Evolutionary conservation across 2,113 vertebrate genomes (phyloP).

Genomic region (Hypocryptadius cinnamomeus): DNA sequence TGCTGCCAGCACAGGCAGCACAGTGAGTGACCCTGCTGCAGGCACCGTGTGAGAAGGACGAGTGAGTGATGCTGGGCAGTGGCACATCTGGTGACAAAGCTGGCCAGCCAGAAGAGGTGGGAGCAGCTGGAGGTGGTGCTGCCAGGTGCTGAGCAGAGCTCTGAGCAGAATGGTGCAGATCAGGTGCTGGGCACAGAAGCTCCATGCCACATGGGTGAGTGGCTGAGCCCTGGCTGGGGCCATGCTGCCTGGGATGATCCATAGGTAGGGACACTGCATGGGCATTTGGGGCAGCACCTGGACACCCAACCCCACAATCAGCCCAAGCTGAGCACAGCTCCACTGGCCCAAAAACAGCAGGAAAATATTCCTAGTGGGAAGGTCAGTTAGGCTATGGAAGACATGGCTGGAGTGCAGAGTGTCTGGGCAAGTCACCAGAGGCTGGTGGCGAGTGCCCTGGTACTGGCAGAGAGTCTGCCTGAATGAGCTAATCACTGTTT

Average conservation of each 20-base stretch:
- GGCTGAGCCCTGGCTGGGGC: background rate
- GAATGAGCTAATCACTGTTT: constrained; percentile 9
- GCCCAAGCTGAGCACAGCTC: background rate
- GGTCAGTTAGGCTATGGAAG: background rate
- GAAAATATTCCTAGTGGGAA: background rate
- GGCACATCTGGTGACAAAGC: background rate
- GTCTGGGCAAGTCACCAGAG: background rate
- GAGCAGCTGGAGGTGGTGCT: background rate
- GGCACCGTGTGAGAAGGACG: constrained; percentile 64
- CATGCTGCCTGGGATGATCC: accelerated
- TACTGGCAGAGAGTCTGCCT: background rate
- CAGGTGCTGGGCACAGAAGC: background rate
- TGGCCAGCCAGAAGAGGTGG: background rate
- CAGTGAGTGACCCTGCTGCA: background rate
- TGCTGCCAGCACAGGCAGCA: constrained; percentile 42
- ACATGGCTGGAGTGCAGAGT: background rate
- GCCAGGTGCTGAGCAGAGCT: background rate
- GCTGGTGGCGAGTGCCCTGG: background rate
- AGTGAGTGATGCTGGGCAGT: constrained; percentile 55
- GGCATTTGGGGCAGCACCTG: background rate
- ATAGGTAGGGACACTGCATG: background rate
- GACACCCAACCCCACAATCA: accelerated
- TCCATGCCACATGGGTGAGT: background rate
- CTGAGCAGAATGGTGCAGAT: background rate
- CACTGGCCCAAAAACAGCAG: background rate